These are phyloP conservation scores for Atethmia centrago DNA, from an alignment of 2,888 invertebrate genomes.

Conservation along the genomic window DNA sequence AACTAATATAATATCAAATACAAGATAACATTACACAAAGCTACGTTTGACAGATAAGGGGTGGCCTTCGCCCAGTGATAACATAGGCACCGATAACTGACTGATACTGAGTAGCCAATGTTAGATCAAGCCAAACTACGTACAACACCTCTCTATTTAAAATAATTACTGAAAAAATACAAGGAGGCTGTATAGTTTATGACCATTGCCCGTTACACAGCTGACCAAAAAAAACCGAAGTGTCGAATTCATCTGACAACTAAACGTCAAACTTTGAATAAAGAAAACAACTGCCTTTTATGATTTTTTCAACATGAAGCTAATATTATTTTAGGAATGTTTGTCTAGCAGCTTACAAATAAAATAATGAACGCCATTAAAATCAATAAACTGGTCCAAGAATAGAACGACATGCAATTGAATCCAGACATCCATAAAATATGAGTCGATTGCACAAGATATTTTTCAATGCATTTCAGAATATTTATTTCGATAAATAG, in stretches of 20 bases:
- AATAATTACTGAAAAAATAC: background rate
- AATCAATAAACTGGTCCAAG: slow-evolving; percentile 25
- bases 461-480: background rate
- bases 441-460: background rate
- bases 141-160: background rate
- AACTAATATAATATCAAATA: slow-evolving; percentile 56
- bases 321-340: background rate
- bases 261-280: background rate
- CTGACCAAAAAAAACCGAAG: background rate
- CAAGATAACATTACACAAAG: slow-evolving; percentile 52
- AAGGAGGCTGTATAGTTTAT: slow-evolving; percentile 4
- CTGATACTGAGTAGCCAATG: slow-evolving; percentile 43
- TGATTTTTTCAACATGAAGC: background rate
- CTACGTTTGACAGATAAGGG: slow-evolving; percentile 60
- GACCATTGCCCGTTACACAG: background rate
- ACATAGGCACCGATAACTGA: slow-evolving; percentile 56
- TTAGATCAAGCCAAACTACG: slow-evolving; percentile 25
- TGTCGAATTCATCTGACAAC: background rate
- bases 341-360: background rate
- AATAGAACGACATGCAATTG: slow-evolving; percentile 16
- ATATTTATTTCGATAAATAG: background rate
- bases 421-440: background rate
- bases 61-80: slow-evolving; percentile 66
- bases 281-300: background rate
- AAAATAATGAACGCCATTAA: slow-evolving; percentile 20